Evolutionary conservation across 2,888 invertebrate species (phyloP).

Genomic region (Netelia inedita): DNA sequence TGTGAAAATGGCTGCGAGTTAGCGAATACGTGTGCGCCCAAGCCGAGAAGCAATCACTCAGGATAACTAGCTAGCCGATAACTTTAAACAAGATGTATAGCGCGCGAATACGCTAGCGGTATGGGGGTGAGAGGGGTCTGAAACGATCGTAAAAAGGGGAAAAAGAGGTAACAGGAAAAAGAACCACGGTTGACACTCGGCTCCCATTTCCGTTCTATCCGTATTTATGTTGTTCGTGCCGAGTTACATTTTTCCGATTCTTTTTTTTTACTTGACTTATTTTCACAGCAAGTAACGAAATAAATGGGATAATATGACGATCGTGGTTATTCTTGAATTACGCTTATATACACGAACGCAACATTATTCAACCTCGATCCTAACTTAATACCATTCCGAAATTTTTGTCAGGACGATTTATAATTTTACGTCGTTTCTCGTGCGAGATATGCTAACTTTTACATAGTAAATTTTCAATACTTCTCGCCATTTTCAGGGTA

Average conservation of each 20-base stretch:
- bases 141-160: slow-evolving; percentile 44
- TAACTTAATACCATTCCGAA: no score
- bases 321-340: no score
- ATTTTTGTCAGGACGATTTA: no score
- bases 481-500: no score
- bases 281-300: neutral
- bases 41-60: slow-evolving; percentile 76
- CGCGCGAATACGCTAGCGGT: slow-evolving; percentile 52
- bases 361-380: no score
- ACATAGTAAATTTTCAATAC: no score
- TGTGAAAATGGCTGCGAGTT: slow-evolving; percentile 57
- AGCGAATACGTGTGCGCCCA: slow-evolving; percentile 58
- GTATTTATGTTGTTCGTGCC: slow-evolving; percentile 77
- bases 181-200: slow-evolving; percentile 63
- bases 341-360: no score
- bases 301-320: no score
- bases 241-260: slow-evolving; percentile 9
- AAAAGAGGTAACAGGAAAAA: slow-evolving; percentile 52
- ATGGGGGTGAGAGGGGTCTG: slow-evolving; percentile 59
- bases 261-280: neutral
- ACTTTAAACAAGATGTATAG: slow-evolving; percentile 80
- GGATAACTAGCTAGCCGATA: slow-evolving; percentile 79
- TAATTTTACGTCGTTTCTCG: no score
- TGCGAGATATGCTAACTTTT: no score
- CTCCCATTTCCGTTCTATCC: slow-evolving; percentile 79